Evolutionary conservation across 2,113 vertebrate genomes (phyloP).

Genomic region (Pseudolaguvia tuberculata): DNA sequence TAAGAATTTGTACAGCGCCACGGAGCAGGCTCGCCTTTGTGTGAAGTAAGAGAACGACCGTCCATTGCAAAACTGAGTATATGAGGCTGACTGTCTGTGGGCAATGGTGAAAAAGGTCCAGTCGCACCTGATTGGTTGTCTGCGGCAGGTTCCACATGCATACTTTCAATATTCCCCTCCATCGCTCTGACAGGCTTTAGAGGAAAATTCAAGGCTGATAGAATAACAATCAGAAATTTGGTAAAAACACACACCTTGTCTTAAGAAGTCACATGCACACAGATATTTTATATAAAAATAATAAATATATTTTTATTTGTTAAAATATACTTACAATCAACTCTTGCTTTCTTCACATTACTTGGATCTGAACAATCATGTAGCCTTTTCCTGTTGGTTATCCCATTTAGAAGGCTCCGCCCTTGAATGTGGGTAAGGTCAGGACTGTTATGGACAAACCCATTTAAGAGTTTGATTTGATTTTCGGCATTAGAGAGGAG

Average conservation of each 20-base stretch:
- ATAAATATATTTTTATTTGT: too few relatives aligned
- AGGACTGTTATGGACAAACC: conserved; percentile 66
- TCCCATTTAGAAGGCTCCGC: conserved; percentile 61
- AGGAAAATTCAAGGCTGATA: conserved; percentile 42
- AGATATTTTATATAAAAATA: too few relatives aligned
- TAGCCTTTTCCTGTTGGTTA: conserved; percentile 80
- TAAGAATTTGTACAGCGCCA: conserved; percentile 81
- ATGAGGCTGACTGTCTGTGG: conserved; percentile 66
- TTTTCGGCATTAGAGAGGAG: conserved; percentile 84
- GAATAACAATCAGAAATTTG: not conserved
- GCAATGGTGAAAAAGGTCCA: conserved; percentile 73
- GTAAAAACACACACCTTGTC: not conserved
- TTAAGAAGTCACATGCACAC: too few relatives aligned
- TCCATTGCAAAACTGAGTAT: conserved; percentile 72
- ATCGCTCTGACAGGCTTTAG: conserved; percentile 55
- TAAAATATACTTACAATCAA: conserved; percentile 66
- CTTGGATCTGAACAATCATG: conserved; percentile 66
- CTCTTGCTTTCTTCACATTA: conserved; percentile 80
- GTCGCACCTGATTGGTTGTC: conserved; percentile 79
- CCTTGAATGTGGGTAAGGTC: conserved; percentile 61
- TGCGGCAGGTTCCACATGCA: conserved; percentile 76
- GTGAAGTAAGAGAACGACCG: conserved; percentile 70
- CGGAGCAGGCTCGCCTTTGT: conserved; percentile 76
- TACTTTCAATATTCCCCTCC: conserved; percentile 75
- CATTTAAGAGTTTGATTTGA: conserved; percentile 67